A percentile compares a stretch with the other conserved stretches of the same genome.
Conservation (phyloP, 1,140 invertebrate species). For the Orchestia grillus region DNA sequence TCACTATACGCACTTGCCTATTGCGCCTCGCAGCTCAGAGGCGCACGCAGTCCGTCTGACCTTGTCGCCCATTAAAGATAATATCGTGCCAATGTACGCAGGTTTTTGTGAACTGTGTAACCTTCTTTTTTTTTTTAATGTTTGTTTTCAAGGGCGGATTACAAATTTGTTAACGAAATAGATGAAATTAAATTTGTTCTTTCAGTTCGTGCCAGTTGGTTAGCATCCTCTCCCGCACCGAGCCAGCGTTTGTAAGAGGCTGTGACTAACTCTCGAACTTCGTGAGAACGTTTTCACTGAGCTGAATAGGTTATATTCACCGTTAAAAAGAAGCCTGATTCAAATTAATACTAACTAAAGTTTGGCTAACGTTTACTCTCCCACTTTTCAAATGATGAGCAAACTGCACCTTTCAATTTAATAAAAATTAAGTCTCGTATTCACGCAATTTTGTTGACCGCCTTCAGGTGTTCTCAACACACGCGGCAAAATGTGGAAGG, state of each 20-base stretch:
- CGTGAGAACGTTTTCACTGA: background rate
- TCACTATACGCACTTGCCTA: background rate
- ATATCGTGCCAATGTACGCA: background rate
- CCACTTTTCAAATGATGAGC: background rate
- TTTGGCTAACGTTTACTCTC: background rate
- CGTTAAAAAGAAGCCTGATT: background rate
- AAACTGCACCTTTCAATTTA: background rate
- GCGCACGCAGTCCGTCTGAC: background rate
- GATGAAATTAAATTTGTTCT: background rate
- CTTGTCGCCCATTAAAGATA: background rate
- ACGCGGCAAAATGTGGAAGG: conserved; percentile 91
- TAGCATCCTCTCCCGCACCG: background rate
- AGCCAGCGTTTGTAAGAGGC: background rate
- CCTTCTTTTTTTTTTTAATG: background rate
- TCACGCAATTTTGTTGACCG: conserved; percentile 60
- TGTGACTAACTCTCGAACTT: background rate
- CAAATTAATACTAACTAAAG: background rate
- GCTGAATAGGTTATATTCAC: background rate
- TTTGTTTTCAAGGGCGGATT: background rate
- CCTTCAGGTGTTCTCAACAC: conserved; percentile 89
- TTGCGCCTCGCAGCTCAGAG: background rate
- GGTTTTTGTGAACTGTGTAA: background rate
- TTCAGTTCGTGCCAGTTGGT: background rate
- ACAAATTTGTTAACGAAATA: background rate
- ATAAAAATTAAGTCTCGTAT: background rate